These are phyloP conservation scores for Hydroisotoma schaefferi DNA, from an alignment of 2,888 invertebrate species.

Conservation along the genomic window DNA sequence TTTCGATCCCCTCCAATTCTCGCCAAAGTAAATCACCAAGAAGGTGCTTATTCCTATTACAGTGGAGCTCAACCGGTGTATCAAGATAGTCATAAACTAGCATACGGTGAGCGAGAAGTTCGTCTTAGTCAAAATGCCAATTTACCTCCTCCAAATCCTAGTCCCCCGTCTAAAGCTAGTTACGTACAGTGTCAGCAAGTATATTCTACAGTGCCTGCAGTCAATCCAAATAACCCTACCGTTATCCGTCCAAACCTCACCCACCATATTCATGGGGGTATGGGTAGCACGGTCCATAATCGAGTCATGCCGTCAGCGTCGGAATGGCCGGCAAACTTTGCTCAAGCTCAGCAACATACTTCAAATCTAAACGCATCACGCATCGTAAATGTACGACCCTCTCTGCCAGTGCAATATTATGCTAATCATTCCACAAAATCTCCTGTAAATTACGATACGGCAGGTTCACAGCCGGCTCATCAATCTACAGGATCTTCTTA, in stretches of 20 bases:
- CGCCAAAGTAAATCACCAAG: no score
- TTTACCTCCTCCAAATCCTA: not conserved
- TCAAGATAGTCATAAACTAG: no score
- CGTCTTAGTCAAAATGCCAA: no score
- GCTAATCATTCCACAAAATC: not conserved
- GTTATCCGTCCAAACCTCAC: slow-evolving; percentile 24
- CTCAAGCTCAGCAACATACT: not conserved
- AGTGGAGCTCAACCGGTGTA: no score
- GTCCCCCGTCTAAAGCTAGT: not conserved
- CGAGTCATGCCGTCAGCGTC: not conserved
- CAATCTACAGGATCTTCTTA: not conserved
- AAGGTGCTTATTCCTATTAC: no score
- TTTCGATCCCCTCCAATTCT: no score
- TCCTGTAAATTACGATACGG: not conserved
- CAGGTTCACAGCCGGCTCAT: not conserved
- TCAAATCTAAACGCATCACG: not conserved
- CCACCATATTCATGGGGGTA: slow-evolving; percentile 15
- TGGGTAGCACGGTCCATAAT: slow-evolving; percentile 1
- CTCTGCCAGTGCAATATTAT: not conserved
- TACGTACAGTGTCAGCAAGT: not conserved
- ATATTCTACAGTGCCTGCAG: not conserved
- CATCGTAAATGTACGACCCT: not conserved
- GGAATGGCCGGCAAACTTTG: not conserved
- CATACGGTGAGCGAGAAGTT: no score
- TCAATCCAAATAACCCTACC: slow-evolving; percentile 11